These are phyloP conservation scores for Ricordea florida DNA, from an alignment of 92 coral and sea anemone species.

Conservation along the genomic window DNA sequence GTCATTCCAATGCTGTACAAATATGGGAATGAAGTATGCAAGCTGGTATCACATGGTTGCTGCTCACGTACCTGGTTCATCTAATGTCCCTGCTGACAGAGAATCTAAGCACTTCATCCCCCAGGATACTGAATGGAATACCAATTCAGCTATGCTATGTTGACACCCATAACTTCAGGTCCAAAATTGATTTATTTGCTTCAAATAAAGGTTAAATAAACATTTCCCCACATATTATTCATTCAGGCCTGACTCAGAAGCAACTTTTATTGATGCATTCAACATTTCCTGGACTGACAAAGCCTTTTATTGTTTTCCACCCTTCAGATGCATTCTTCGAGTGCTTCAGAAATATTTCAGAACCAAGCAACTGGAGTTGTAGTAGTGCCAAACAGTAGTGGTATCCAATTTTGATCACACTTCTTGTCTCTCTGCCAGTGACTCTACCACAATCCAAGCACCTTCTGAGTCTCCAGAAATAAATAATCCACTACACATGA, in stretches of 20 bases:
- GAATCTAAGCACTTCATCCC: slow-evolving; percentile 46
- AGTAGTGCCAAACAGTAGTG: slow-evolving; percentile 51
- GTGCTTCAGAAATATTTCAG: slow-evolving; percentile 49
- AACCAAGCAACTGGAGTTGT: slow-evolving; percentile 45
- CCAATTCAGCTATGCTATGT: background rate
- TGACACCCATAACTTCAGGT: slow-evolving; percentile 23
- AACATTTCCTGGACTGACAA: slow-evolving; percentile 55
- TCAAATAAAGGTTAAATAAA: slow-evolving; percentile 47
- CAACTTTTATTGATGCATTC: slow-evolving; percentile 51
- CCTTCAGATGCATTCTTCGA: slow-evolving; percentile 52
- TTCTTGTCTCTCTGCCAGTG: slow-evolving; percentile 35
- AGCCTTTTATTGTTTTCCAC: slow-evolving; percentile 64
- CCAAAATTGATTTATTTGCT: slow-evolving; percentile 58
- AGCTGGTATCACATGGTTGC: slow-evolving; percentile 38
- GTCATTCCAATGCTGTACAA: slow-evolving; percentile 4
- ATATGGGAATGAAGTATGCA: slow-evolving; percentile 60
- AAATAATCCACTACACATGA: slow-evolving; percentile 44
- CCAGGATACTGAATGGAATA: slow-evolving; percentile 56
- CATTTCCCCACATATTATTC: slow-evolving; percentile 48
- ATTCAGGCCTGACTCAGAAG: slow-evolving; percentile 58
- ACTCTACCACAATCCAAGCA: slow-evolving; percentile 30
- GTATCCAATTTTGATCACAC: slow-evolving; percentile 38
- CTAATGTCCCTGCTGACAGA: slow-evolving; percentile 39
- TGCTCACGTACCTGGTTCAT: slow-evolving; percentile 57
- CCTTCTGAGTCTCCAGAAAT: slow-evolving; percentile 55